Percentiles rank a stretch among this genome's conserved stretches.
Conservation (phyloP, 2,888 invertebrate species). For the Caenorhabditis sp. region DNA sequence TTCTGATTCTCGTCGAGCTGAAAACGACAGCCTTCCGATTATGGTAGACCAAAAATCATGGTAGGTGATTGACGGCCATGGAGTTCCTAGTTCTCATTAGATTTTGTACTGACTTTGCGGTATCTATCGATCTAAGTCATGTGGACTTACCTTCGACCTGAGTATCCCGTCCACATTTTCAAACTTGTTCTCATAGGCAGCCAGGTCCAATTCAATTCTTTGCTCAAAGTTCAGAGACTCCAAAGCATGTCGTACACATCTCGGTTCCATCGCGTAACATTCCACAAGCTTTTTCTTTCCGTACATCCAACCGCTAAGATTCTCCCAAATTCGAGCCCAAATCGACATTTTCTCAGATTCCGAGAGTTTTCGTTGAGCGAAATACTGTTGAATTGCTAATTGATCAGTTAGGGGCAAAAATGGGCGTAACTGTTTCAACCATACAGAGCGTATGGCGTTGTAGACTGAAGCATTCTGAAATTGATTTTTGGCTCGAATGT, state of each 20-base stretch:
- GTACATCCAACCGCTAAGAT: constrained; percentile 58
- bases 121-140: too few species aligned
- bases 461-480: constrained; percentile 73
- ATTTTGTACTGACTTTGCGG: too few species aligned
- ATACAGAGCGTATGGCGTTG: constrained; percentile 70
- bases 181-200: constrained; percentile 68
- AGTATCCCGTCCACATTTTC: constrained; percentile 64
- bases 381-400: constrained; percentile 71
- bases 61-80: too few species aligned
- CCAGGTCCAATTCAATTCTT: constrained; percentile 67
- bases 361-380: constrained; percentile 59
- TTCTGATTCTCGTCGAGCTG: constrained; percentile 42
- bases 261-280: constrained; percentile 70
- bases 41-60: background rate
- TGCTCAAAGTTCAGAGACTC: constrained; percentile 70
- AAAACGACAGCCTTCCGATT: constrained; percentile 3
- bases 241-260: constrained; percentile 66
- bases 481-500: too few species aligned
- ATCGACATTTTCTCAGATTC: constrained; percentile 69
- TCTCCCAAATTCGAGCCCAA: constrained; percentile 69
- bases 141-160: constrained; percentile 52
- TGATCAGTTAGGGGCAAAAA: constrained; percentile 72
- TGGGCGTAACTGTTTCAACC: constrained; percentile 67
- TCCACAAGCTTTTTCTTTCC: constrained; percentile 52
- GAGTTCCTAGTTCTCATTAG: too few species aligned